Evolutionary conservation across 2,797 vertebrate genomes (phyloP).

Genomic region (Neomorphus geoffroyi): DNA sequence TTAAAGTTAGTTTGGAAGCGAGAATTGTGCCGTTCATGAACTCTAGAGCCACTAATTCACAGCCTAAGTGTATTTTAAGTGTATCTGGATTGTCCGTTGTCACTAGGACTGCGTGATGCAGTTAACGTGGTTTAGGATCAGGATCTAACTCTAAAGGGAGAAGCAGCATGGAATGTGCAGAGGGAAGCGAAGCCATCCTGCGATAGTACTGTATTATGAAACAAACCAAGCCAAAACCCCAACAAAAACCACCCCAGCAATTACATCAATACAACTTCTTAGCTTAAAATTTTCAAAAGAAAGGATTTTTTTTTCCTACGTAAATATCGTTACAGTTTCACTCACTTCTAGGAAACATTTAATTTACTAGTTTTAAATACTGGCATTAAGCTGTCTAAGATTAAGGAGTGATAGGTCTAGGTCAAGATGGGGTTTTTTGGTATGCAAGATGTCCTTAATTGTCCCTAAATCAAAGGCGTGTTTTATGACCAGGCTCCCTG

Average conservation of each 20-base stretch:
- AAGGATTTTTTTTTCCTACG: neutral
- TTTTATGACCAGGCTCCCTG: neutral
- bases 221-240: neutral
- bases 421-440: neutral
- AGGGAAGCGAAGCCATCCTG: neutral
- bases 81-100: neutral
- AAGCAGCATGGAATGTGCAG: neutral
- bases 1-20: neutral
- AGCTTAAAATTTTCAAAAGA: neutral
- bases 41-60: neutral
- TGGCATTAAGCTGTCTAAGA: neutral
- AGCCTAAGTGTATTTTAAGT: neutral
- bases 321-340: neutral
- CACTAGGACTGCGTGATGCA: neutral
- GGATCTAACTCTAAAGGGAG: neutral
- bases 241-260: neutral
- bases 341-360: neutral
- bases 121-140: neutral
- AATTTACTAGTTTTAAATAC: neutral
- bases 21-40: neutral
- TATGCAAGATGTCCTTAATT: neutral
- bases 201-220: neutral
- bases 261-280: neutral
- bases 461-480: neutral
- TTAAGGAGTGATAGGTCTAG: neutral